phyloP scores from a whole-genome alignment of 2,797 vertebrate genomes.

The Echiichthys vipera region DNA sequence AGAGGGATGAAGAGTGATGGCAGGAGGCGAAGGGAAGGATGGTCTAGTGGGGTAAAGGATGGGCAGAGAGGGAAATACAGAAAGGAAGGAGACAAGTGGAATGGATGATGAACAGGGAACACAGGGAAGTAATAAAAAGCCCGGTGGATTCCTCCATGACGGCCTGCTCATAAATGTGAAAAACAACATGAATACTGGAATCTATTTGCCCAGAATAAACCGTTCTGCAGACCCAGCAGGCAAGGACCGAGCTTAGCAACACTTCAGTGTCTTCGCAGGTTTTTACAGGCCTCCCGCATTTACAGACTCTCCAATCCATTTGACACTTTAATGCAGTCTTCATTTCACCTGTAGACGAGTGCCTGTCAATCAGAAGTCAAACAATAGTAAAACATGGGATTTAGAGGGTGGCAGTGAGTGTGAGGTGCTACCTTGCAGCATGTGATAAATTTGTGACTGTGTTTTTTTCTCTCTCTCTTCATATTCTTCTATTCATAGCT shows the following conservation, averaged over 20 bases:
- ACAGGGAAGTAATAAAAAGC: conserved; percentile 67
- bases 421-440: neutral
- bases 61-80: conserved; percentile 45
- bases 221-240: conserved; percentile 49
- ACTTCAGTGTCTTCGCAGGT: conserved; percentile 40
- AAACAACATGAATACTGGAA: conserved; percentile 68
- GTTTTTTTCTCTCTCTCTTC: conserved; percentile 14
- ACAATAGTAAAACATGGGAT: conserved; percentile 35
- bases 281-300: conserved; percentile 49
- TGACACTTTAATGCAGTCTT: conserved; percentile 39
- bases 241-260: conserved; percentile 24
- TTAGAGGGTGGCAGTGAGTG: conserved; percentile 13
- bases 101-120: conserved; percentile 60
- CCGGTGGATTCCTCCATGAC: conserved; percentile 59
- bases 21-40: conserved; percentile 46
- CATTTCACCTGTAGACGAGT: conserved; percentile 37
- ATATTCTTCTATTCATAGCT: conserved; percentile 36
- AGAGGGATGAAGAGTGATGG: conserved; percentile 51
- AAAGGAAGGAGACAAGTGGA: conserved; percentile 48
- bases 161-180: conserved; percentile 69
- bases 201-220: conserved; percentile 70
- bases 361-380: conserved; percentile 56
- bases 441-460: conserved; percentile 27
- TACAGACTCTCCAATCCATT: conserved; percentile 35
- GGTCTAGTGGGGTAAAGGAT: conserved; percentile 51